Evolutionary conservation across 2,888 invertebrate genomes (phyloP), one percentile per base, ranked within the genome.

Genomic region (Ichneumoninae sp.): DNA sequence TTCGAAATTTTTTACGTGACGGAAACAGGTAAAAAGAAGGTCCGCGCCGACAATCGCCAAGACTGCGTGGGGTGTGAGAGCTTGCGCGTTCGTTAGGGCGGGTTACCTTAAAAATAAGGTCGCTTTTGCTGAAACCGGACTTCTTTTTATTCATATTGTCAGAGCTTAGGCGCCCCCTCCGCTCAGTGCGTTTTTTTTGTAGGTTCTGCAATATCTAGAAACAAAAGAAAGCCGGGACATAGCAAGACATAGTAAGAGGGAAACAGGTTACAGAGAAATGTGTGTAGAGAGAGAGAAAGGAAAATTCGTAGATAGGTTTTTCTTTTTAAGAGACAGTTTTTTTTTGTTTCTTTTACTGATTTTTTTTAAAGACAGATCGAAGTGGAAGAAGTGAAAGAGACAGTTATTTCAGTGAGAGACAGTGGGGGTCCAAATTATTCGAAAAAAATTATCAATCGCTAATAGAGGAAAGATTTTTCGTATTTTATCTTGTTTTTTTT

Each of bases 201-300:
- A 98, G 98, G 97, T 98, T 98, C 98, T 98, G 98, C 97, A 98
- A 98, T 97, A 98, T 98, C 98, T 98, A 98, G 97, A 97, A 97
- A 97, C 95, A 96, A 96, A 96, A 96, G 96, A 96, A 96, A 96
- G 93, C 92, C 93, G 93, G 93, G 93, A 93, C 93, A 93, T 93
- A 96, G 96, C 96, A 96, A 96, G 96, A 96, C 96, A 96, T 96
- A 96, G 96, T 96, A 96, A 91, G 93, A 91, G 90, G 91, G 90
- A 91, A 93, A 91, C 90, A 92, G 91, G 91, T 91, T 90, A 92
- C 87, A 93, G 92, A 93, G 92, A 91, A 89, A 86, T 89, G 71
- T 89, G 87, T 82, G 88, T 90, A 90, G 86, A 88, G 87, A 90
- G 87, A 93, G 89, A 90, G 88, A 90, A 87, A 88, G 89, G 89